Base-by-base conservation (phyloP, 2,888 invertebrate species). In the Pristionchus exspectatus region DNA sequence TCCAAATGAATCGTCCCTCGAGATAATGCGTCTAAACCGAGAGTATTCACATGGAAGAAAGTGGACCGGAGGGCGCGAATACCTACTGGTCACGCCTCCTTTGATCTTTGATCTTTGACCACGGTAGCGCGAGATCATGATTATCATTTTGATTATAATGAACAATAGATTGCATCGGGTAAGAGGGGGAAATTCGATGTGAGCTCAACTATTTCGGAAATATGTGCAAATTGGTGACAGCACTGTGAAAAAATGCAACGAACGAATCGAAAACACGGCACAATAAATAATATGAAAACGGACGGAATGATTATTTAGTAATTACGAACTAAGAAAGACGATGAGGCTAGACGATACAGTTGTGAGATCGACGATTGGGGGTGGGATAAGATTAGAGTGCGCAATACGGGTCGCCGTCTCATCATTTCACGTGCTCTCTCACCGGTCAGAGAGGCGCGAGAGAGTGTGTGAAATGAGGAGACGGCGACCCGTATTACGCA, bases 101-200 rank as follows among this genome's bases (percentile, higher is more conserved):
- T 2, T 72, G 33, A 33, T 72, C 27, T 72, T 72, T 72, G 72
- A 72, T 72, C 72, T 72, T 33, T 72, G 30, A 16, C 0, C 14
- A 33, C 4, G 33, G 30, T 30, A 33, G 38, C 38, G 7, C 38
- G 81, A 81, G 81, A 81, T 81, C 77, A 77, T n/a, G 4, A 44
- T 10, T n/a, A 27, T 5, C n/a, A 5, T 38, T 81, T 81, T 81
- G 81, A 81, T 81, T 81, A 54, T 24, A 81, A 81, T 81, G 50
- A 50, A 54, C 12, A 38, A 12, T 72, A 30, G 69, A 72, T 72
- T 72, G 69, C 69, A 16, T 18, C 63, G 63, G 63, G 63, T 18
- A 30, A 18, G 33, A 30, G 30, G n/a, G n/a, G 27, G 30, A 30
- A 12, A 30, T 72, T 72, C 69, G 69, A 72, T 72, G 69, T 27